These are phyloP conservation scores for Gastracanthus pulcherrimus DNA, from an alignment of 2,888 invertebrate species.

Conservation along the genomic window DNA sequence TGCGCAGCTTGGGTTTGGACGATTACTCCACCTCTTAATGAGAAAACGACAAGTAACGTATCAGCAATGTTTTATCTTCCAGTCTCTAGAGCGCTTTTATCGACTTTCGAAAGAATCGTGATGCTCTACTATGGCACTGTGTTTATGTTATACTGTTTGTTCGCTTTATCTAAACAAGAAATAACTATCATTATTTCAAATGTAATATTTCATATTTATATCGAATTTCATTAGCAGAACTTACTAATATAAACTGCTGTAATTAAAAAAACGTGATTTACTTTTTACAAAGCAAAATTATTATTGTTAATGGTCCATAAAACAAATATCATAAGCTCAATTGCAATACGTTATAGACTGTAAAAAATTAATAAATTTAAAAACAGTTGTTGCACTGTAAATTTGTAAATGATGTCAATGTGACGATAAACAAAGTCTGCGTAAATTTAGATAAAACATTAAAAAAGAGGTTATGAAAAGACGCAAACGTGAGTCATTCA, in stretches of 20 bases:
- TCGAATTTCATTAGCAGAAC: too few species aligned
- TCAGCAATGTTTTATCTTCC: background rate
- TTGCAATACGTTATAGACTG: too few species aligned
- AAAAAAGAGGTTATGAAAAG: conserved; percentile 14
- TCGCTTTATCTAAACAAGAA: background rate
- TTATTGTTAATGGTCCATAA: too few species aligned
- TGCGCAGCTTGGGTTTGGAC: too few species aligned
- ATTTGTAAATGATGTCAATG: background rate
- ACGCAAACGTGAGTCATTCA: background rate
- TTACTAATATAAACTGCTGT: too few species aligned
- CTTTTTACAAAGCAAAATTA: too few species aligned
- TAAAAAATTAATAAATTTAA: too few species aligned
- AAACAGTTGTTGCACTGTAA: too few species aligned
- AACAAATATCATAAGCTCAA: too few species aligned
- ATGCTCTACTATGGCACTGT: background rate
- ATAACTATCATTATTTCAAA: background rate
- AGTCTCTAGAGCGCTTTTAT: background rate
- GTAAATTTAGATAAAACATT: background rate
- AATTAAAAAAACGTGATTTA: too few species aligned
- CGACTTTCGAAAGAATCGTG: background rate
- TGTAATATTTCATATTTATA: background rate
- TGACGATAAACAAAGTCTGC: background rate
- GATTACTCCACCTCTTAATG: background rate
- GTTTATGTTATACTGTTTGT: background rate
- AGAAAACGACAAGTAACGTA: background rate